Conservation (phyloP, 2,113 vertebrate species). For the Zapornia atra region DNA sequence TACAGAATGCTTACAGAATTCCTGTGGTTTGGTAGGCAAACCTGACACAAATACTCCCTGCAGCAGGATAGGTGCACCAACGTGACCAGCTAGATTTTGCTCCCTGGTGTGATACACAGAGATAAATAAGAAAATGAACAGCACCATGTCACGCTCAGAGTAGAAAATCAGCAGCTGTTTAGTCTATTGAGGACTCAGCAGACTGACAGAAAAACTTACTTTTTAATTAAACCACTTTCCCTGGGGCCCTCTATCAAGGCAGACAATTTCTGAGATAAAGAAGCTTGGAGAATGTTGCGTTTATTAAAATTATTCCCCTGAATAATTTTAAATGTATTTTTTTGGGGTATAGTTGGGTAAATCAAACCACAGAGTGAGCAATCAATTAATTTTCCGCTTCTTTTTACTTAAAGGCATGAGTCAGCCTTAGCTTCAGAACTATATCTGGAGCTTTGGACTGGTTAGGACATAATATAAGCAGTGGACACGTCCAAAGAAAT, state of each 20-base stretch:
- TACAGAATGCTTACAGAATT: background rate
- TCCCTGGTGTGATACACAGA: background rate
- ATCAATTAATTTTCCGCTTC: background rate
- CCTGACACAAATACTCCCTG: background rate
- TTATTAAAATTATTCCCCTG: background rate
- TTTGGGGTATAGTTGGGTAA: background rate
- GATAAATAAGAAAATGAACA: slow-evolving; percentile 6
- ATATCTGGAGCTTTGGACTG: background rate
- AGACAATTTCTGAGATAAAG: slow-evolving; percentile 37
- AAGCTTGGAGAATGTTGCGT: background rate
- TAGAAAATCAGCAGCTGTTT: slow-evolving; percentile 31
- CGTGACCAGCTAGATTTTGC: background rate
- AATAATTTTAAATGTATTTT: background rate
- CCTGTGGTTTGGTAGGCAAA: background rate
- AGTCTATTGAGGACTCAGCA: slow-evolving; percentile 23
- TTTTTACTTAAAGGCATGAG: background rate
- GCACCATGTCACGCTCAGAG: background rate
- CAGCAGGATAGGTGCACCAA: background rate
- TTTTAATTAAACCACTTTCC: slow-evolving; percentile 59
- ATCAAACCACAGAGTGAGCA: background rate
- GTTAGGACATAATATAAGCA: background rate
- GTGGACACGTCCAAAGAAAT: background rate
- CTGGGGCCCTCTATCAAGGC: slow-evolving; percentile 15
- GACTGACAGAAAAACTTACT: slow-evolving; percentile 42
- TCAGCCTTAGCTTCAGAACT: background rate